phyloP scores from a whole-genome alignment of 2,888 invertebrate species.

The Yponomeuta malinellus region DNA sequence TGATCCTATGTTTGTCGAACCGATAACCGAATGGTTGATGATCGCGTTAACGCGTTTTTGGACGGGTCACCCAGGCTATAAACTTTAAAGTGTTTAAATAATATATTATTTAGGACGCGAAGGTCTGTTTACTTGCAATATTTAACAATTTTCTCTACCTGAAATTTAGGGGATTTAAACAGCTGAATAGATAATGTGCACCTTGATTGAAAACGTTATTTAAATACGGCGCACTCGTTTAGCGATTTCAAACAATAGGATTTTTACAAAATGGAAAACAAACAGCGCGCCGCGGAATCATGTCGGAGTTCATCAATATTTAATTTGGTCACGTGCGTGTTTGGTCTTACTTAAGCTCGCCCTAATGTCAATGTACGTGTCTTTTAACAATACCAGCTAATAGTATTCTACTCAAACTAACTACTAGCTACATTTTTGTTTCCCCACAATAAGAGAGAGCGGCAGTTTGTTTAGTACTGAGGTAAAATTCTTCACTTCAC shows the following conservation, averaged over 20 bases:
- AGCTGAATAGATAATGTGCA: neutral
- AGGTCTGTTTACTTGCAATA: too few species aligned
- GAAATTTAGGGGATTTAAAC: neutral
- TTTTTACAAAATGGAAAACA: constrained; percentile 14
- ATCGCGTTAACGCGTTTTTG: neutral
- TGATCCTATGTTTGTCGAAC: neutral
- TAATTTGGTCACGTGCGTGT: neutral
- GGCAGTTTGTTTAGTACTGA: neutral
- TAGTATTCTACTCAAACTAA: too few species aligned
- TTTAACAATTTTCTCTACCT: neutral
- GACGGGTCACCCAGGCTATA: neutral
- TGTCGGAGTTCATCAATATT: neutral
- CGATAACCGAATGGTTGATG: neutral
- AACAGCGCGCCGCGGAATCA: neutral
- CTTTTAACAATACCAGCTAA: neutral
- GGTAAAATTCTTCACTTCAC: neutral
- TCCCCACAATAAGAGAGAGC: neutral
- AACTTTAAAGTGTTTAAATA: neutral
- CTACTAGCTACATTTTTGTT: neutral
- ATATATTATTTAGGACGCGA: too few species aligned
- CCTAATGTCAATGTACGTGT: neutral
- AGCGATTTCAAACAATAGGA: constrained; percentile 5
- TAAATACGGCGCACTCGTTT: neutral
- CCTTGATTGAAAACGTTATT: constrained; percentile 9
- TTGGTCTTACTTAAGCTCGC: neutral